phyloP scores from a whole-genome alignment of 2,888 invertebrate genomes.

The Pheosia gnoma region DNA sequence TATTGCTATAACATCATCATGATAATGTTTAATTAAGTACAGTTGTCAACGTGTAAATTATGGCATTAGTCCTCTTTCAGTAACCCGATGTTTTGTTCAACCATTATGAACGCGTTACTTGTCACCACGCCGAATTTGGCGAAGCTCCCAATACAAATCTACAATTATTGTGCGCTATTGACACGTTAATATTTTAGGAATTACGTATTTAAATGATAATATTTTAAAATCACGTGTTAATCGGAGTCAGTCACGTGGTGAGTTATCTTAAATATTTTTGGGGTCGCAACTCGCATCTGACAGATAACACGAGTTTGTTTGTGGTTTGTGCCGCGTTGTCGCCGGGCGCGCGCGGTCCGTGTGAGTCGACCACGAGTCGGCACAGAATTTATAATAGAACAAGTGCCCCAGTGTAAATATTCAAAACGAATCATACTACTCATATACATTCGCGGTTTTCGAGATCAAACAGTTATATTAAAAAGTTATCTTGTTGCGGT shows the following conservation, averaged over 20 bases:
- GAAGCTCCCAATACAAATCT: background rate
- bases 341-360: background rate
- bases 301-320: background rate
- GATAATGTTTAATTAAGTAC: background rate
- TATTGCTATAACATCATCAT: background rate
- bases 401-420: constrained; percentile 20
- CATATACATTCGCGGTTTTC: constrained; percentile 30
- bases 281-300: constrained; percentile 20
- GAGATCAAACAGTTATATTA: constrained; percentile 58
- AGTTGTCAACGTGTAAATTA: too few species aligned
- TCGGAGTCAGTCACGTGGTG: constrained; percentile 24
- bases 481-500: constrained; percentile 71
- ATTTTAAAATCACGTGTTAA: constrained; percentile 18
- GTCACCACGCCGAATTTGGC: constrained; percentile 20
- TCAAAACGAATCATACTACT: constrained; percentile 21
- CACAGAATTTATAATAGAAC: constrained; percentile 13
- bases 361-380: constrained; percentile 8
- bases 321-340: background rate
- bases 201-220: constrained; percentile 13
- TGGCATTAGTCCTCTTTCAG: too few species aligned
- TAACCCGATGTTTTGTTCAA: too few species aligned
- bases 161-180: constrained; percentile 10
- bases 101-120: background rate
- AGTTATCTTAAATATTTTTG: constrained; percentile 20
- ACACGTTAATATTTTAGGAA: constrained; percentile 18